A percentile compares a stretch with the other conserved stretches of the same genome.
Conservation (phyloP, 2,888 invertebrate species). For the Mesorhabditis spiculigera region DNA sequence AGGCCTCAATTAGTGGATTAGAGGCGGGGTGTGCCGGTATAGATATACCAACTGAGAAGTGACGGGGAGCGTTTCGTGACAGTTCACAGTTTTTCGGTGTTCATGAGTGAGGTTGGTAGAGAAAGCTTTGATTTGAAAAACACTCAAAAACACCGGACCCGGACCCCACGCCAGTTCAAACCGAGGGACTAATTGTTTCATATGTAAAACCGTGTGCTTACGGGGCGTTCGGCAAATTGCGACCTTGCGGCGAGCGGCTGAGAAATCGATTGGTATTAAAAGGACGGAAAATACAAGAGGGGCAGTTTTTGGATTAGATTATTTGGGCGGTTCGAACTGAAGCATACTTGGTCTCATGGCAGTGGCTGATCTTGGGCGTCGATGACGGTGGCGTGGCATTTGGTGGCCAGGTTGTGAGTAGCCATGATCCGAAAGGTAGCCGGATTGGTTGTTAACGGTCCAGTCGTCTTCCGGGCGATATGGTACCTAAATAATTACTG, state of each 20-base stretch:
- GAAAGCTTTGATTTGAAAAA: too few relatives aligned
- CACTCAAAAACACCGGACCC: too few relatives aligned
- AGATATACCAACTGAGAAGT: too few relatives aligned
- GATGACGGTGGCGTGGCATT: conserved; percentile 25
- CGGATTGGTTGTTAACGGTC: conserved; percentile 34
- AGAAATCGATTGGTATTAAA: background rate
- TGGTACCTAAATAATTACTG: too few relatives aligned
- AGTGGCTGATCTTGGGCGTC: conserved; percentile 42
- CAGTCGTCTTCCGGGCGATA: conserved; percentile 26
- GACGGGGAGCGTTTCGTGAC: too few relatives aligned
- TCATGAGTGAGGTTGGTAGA: too few relatives aligned
- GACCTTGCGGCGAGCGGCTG: conserved; percentile 5
- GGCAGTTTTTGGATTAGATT: too few relatives aligned
- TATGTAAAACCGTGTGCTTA: background rate
- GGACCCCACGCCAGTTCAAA: background rate
- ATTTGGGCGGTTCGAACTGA: too few relatives aligned
- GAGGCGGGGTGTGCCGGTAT: too few relatives aligned
- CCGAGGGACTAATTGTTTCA: background rate
- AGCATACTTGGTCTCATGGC: conserved; percentile 42
- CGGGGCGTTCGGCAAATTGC: conserved; percentile 3
- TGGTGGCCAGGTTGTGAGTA: conserved; percentile 26
- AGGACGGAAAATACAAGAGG: background rate
- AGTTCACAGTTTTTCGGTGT: too few relatives aligned
- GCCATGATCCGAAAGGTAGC: conserved; percentile 44
- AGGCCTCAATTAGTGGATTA: too few relatives aligned